A percentile compares a stretch with the other conserved stretches of the same genome.
Evolutionary conservation across 2,888 invertebrate species (phyloP).

Genomic region (Uloborus plumipes): DNA sequence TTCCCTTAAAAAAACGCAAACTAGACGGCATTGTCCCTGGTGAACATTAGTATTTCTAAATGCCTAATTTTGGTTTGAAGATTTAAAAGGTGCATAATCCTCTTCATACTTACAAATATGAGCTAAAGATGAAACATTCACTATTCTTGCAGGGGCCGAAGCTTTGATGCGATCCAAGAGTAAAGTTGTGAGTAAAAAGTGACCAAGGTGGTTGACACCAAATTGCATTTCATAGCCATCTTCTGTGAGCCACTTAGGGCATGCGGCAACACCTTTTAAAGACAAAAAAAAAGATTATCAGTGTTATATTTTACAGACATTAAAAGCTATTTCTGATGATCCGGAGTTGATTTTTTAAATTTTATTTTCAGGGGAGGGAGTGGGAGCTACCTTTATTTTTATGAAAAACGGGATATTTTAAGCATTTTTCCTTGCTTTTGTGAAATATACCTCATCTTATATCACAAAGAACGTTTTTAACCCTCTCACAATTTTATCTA

Average conservation of each 20-base stretch:
- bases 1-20: too few relatives aligned
- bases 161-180: slow-evolving; percentile 59
- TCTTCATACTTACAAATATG: slow-evolving; percentile 68
- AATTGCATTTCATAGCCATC: slow-evolving; percentile 66
- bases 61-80: too few relatives aligned
- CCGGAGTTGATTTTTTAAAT: too few relatives aligned
- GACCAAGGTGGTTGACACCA: slow-evolving; percentile 66
- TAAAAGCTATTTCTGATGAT: too few relatives aligned
- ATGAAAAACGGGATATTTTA: not conserved
- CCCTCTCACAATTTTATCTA: too few relatives aligned
- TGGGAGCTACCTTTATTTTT: not conserved
- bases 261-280: slow-evolving; percentile 40
- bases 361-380: too few relatives aligned
- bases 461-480: too few relatives aligned
- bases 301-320: too few relatives aligned
- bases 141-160: slow-evolving; percentile 62
- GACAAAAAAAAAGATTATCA: not conserved
- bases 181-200: slow-evolving; percentile 65
- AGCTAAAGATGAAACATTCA: slow-evolving; percentile 71
- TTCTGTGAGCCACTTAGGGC: slow-evolving; percentile 50
- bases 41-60: too few relatives aligned
- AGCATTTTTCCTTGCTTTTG: not conserved
- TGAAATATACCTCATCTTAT: too few relatives aligned
- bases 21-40: too few relatives aligned
- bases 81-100: too few relatives aligned